Evolutionary conservation across 2,797 vertebrate genomes (phyloP).

Genomic region (Aratinga solstitialis): DNA sequence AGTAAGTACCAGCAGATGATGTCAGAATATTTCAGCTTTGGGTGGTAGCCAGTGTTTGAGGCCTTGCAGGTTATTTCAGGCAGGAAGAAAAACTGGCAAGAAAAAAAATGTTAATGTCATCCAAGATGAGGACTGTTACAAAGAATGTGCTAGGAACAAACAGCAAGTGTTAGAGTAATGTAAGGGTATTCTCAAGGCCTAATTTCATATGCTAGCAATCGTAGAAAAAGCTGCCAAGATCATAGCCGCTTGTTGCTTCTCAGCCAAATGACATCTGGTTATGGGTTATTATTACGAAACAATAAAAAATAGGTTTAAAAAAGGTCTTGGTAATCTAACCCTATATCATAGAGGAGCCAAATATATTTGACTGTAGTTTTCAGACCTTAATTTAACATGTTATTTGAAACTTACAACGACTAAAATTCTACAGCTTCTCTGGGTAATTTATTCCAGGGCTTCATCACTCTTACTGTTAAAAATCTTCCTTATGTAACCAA

Average conservation of each 20-base stretch:
- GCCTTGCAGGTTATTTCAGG: background rate
- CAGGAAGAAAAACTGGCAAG: background rate
- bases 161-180: background rate
- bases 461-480: background rate
- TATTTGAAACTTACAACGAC: background rate
- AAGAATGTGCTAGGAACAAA: background rate
- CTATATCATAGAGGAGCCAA: background rate
- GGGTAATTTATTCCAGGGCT: background rate
- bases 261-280: background rate
- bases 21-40: slow-evolving; percentile 58
- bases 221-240: background rate
- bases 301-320: background rate
- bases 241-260: background rate
- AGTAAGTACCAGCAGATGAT: slow-evolving; percentile 31
- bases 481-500: background rate
- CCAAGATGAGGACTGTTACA: background rate
- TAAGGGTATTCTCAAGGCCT: background rate
- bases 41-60: background rate
- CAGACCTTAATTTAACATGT: background rate
- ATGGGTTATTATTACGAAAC: background rate
- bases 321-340: background rate
- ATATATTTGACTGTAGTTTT: background rate
- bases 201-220: background rate
- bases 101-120: background rate
- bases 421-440: background rate